Conservation (phyloP, 2,888 invertebrate genomes). For the Leucozona laternaria region DNA sequence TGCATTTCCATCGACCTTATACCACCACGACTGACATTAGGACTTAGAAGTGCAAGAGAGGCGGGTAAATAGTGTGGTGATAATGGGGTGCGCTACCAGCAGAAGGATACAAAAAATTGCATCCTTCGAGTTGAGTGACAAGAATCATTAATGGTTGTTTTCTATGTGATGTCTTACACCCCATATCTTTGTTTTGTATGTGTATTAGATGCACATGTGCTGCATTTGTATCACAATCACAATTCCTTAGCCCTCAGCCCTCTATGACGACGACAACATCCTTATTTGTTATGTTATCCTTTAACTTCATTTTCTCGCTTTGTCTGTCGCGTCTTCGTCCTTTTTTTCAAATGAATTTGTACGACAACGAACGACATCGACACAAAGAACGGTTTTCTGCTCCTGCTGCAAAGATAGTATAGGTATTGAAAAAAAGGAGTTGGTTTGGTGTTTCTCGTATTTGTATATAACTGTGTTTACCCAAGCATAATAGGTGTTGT, state of each 20-base stretch:
- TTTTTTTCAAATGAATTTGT: constrained; percentile 56
- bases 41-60: background rate
- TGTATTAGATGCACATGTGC: constrained; percentile 53
- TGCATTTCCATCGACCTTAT: constrained; percentile 25
- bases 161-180: constrained; percentile 42
- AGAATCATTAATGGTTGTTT: constrained; percentile 71
- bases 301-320: constrained; percentile 69
- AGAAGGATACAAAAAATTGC: constrained; percentile 55
- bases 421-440: background rate
- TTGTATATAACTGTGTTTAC: constrained; percentile 17
- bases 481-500: constrained; percentile 52
- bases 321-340: constrained; percentile 42
- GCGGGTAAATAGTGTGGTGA: background rate
- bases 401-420: constrained; percentile 14
- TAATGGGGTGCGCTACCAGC: constrained; percentile 8
- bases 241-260: background rate
- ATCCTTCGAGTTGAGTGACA: constrained; percentile 74
- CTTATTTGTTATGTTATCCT: constrained; percentile 72
- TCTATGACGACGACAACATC: constrained; percentile 41
- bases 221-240: constrained; percentile 46
- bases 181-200: background rate
- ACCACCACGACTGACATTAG: constrained; percentile 12
- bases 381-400: background rate
- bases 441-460: background rate
- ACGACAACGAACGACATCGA: constrained; percentile 1